phyloP scores from a whole-genome alignment of 2,113 vertebrate species.

The Prionailurus viverrinus region DNA sequence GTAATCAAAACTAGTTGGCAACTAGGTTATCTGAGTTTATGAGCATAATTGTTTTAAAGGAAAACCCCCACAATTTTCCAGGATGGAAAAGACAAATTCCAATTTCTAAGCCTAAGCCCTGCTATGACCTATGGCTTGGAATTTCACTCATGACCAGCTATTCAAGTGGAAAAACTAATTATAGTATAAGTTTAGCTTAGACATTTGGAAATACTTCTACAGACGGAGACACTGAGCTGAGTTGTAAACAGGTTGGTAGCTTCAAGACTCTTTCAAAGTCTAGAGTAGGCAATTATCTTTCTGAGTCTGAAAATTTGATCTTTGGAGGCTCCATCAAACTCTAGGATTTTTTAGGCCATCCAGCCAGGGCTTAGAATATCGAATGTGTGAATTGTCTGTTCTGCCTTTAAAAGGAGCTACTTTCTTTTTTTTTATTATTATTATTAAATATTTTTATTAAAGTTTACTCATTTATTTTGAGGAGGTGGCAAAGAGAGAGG shows the following conservation, averaged over 20 bases:
- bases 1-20: not conserved
- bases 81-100: slow-evolving; percentile 49
- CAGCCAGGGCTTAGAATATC: not conserved
- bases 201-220: not conserved
- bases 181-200: not conserved
- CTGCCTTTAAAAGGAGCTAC: not conserved
- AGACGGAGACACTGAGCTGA: not conserved
- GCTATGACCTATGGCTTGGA: slow-evolving; percentile 19
- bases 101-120: not conserved
- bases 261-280: slow-evolving; percentile 16
- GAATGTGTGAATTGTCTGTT: not conserved
- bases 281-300: not conserved
- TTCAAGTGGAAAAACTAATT: slow-evolving; percentile 50
- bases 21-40: not conserved
- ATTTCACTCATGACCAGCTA: slow-evolving; percentile 43
- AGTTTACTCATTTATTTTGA: no score
- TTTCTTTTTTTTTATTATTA: no score
- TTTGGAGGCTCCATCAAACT: not conserved
- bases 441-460: no score
- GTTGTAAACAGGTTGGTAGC: not conserved
- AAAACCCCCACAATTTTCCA: slow-evolving; percentile 31
- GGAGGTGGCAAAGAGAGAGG: no score
- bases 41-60: not conserved
- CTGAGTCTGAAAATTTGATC: not conserved
- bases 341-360: not conserved